Evolutionary conservation across 2,888 invertebrate species (phyloP).

Genomic region (Drosophila colorata): DNA sequence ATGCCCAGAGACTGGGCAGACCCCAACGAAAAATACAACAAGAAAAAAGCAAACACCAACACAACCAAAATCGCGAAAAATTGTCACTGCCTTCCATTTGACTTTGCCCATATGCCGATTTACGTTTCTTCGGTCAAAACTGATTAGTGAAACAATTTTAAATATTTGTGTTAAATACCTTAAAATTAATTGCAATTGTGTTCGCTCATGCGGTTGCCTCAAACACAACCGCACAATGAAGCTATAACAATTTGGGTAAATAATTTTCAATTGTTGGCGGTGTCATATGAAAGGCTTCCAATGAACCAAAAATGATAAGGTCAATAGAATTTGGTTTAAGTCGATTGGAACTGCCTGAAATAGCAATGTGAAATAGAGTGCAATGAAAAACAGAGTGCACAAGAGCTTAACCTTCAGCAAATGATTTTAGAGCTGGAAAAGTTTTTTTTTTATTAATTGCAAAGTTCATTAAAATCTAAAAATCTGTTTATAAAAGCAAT

Average conservation of each 20-base stretch:
- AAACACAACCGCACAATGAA: constrained; percentile 28
- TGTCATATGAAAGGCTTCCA: constrained; percentile 22
- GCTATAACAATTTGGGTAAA: constrained; percentile 17
- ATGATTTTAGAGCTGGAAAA: no score
- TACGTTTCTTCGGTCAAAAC: constrained; percentile 43
- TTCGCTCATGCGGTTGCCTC: constrained; percentile 8
- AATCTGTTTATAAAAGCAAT: no score
- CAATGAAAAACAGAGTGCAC: no score
- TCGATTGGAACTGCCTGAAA: neutral
- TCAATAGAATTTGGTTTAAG: constrained; percentile 1
- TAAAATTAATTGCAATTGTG: constrained; percentile 76
- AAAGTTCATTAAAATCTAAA: no score
- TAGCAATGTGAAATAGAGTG: neutral
- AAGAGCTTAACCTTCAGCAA: no score
- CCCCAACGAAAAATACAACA: constrained; percentile 7
- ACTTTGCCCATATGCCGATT: constrained; percentile 61
- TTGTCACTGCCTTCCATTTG: constrained; percentile 62
- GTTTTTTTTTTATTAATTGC: no score
- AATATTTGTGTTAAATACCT: constrained; percentile 81
- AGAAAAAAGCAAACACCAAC: constrained; percentile 7
- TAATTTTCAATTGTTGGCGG: constrained; percentile 27
- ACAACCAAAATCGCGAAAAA: constrained; percentile 43
- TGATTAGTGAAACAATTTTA: constrained; percentile 79
- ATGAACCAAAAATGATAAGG: constrained; percentile 10
- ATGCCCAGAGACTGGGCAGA: constrained; percentile 57